Evolutionary conservation across 2,888 invertebrate species (phyloP).

Genomic region (Sarcophaga rosellei): DNA sequence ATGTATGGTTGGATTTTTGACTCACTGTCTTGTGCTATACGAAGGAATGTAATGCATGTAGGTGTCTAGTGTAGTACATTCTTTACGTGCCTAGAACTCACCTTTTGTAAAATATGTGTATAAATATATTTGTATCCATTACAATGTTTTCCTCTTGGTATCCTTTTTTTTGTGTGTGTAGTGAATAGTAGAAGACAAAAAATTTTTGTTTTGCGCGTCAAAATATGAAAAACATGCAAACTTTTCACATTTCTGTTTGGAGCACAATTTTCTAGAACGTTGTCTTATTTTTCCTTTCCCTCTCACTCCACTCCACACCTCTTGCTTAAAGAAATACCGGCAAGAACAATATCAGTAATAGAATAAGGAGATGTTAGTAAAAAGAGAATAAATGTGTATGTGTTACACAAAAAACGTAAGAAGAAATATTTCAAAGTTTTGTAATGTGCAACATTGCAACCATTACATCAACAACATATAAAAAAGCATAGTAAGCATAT

Average conservation of each 20-base stretch:
- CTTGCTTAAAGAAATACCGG: background rate
- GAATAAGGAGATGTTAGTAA: background rate
- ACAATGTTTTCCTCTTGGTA: conserved; percentile 47
- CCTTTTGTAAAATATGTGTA: conserved; percentile 61
- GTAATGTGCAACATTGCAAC: conserved; percentile 69
- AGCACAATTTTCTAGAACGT: conserved; percentile 45
- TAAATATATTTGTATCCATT: conserved; percentile 56
- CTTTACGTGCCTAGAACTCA: conserved; percentile 65
- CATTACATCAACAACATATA: conserved; percentile 56
- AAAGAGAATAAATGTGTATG: conserved; percentile 16
- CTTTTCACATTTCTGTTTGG: conserved; percentile 72
- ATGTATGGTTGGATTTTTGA: background rate
- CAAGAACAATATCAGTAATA: background rate
- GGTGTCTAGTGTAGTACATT: conserved; percentile 60
- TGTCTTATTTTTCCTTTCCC: conserved; percentile 14
- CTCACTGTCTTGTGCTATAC: conserved; percentile 1
- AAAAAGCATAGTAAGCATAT: conserved; percentile 55
- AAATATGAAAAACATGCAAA: conserved; percentile 80
- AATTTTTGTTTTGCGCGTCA: conserved; percentile 67
- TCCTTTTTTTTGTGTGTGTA: conserved; percentile 28
- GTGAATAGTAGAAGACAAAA: conserved; percentile 2
- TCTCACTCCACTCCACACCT: background rate
- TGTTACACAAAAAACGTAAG: conserved; percentile 38
- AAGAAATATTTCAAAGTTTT: conserved; percentile 68
- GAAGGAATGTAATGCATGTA: conserved; percentile 17